Evolutionary conservation across 2,888 invertebrate species (phyloP).

Genomic region (Cryptocephalus moraei): DNA sequence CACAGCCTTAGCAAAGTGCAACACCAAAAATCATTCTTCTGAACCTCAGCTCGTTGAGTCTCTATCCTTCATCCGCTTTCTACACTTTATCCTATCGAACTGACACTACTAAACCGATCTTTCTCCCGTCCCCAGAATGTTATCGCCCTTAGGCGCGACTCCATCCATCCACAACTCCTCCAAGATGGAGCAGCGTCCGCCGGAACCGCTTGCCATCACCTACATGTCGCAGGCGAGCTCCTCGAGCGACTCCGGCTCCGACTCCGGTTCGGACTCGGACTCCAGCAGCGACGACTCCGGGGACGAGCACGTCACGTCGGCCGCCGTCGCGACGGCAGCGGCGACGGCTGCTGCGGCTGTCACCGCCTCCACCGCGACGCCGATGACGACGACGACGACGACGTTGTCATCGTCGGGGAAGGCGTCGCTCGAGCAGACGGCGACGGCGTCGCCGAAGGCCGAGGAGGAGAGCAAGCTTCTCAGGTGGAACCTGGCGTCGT

Average conservation of each 20-base stretch:
- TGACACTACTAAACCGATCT: too few relatives aligned
- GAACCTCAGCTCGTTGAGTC: too few relatives aligned
- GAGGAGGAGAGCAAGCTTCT: conserved; percentile 37
- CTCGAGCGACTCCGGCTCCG: conserved; percentile 52
- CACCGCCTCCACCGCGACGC: conserved; percentile 3
- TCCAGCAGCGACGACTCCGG: conserved; percentile 45
- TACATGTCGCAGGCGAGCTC: conserved; percentile 19
- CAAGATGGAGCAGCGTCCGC: conserved; percentile 20
- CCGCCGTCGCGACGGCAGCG: conserved; percentile 7
- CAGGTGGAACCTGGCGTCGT: conserved; percentile 38
- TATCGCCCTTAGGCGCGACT: conserved; percentile 43
- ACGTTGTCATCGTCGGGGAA: background rate
- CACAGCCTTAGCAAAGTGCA: too few relatives aligned
- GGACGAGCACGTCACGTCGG: conserved; percentile 32
- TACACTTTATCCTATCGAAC: too few relatives aligned
- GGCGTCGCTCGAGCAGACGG: conserved; percentile 15
- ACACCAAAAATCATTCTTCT: too few relatives aligned
- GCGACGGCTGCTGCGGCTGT: background rate
- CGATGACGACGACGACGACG: conserved; percentile 11
- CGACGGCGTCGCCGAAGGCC: conserved; percentile 32
- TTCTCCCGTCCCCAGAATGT: conserved; percentile 32
- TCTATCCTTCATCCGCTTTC: too few relatives aligned
- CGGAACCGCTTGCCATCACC: conserved; percentile 15
- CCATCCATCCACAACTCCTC: conserved; percentile 36
- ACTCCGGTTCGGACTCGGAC: conserved; percentile 48